Base-by-base conservation (phyloP, 1,140 invertebrate species). In the Atta colombica region DNA sequence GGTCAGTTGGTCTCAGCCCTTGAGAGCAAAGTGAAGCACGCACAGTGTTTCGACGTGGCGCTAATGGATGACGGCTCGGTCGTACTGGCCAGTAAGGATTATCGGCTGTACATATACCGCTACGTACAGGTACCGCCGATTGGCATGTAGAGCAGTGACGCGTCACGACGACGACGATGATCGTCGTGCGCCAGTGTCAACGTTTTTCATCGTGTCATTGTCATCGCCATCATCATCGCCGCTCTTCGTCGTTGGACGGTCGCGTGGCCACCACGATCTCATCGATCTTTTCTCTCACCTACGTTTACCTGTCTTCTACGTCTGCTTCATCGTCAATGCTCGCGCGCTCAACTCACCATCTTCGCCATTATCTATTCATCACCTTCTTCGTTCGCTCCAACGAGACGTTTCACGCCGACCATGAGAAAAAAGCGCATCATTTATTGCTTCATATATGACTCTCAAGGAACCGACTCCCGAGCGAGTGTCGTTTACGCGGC, bases 31-130 rank as follows among this genome's bases (percentile, higher is more conserved):
- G 99, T 99, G 65, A 99, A 99, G 95, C 99, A 99, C 94, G 99
- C 99, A 35, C 99, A 99, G 95, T 99, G 99, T 96, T 99, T 99
- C 95, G 99, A 99, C 94, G 99, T 99, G 35, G 99, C 99, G 14
- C 97, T 99, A 14, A 99, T 99, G 98, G 99, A 99, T 95, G 99
- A 99, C 94, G 99, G 99, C n/a, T 99, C 98, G 63, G 99, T 99
- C 31, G 99, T 99, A 6, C 96, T 99, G 88, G 99, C 99, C 84
- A 99, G 98, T 96, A 99, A 99, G 96, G 99, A 99, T 95, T 99
- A 99, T 95, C 97, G 99, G 49, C 97, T 99, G n/a, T 99, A 99
- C 96, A 99, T 99, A 93, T 99, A 99, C 96, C 98, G 98, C 94
- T 99, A 99, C 96, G 97, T 98, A 87, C 98, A 98, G 95, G 97